Evolutionary conservation across 2,888 invertebrate genomes (phyloP).

Genomic region (Cheilosia urbana): DNA sequence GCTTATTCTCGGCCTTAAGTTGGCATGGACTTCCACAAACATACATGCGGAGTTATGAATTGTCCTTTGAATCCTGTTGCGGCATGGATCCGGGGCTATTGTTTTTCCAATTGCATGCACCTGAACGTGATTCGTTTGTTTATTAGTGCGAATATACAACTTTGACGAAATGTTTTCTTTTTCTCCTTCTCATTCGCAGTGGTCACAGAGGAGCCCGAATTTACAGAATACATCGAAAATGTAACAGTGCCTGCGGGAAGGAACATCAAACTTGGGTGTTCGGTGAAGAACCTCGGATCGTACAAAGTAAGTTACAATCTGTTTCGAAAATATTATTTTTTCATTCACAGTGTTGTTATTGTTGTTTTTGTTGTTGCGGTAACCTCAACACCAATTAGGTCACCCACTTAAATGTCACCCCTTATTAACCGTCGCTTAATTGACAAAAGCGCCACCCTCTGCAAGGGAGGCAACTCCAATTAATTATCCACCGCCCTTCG

Average conservation of each 20-base stretch:
- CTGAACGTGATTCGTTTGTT: conserved; percentile 66
- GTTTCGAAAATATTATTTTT: neutral
- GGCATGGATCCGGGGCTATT: conserved; percentile 3
- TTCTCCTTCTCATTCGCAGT: conserved; percentile 85
- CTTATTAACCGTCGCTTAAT: conserved; percentile 53
- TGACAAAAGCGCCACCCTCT: conserved; percentile 26
- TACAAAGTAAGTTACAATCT: conserved; percentile 90
- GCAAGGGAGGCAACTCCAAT: conserved; percentile 47
- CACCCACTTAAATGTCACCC: conserved; percentile 48
- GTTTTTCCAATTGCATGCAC: conserved; percentile 58
- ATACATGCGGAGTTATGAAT: conserved; percentile 48
- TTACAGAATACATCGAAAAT: conserved; percentile 95
- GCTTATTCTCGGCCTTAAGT: conserved; percentile 66
- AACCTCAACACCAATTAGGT: conserved; percentile 53
- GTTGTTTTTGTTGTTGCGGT: conserved; percentile 10
- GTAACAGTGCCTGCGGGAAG: conserved; percentile 93
- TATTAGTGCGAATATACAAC: conserved; percentile 40
- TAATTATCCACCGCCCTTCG: conserved; percentile 40
- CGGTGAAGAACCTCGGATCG: conserved; percentile 94
- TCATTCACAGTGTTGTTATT: conserved; percentile 11
- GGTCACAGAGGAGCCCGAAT: conserved; percentile 93
- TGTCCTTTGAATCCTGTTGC: conserved; percentile 33
- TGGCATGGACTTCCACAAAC: conserved; percentile 13
- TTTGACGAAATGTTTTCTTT: conserved; percentile 17
- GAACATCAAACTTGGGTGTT: conserved; percentile 94